Evolutionary conservation across 1,140 invertebrate genomes (phyloP), one percentile per base, ranked within the genome.

Genomic region (Drosophila rhopaloa): DNA sequence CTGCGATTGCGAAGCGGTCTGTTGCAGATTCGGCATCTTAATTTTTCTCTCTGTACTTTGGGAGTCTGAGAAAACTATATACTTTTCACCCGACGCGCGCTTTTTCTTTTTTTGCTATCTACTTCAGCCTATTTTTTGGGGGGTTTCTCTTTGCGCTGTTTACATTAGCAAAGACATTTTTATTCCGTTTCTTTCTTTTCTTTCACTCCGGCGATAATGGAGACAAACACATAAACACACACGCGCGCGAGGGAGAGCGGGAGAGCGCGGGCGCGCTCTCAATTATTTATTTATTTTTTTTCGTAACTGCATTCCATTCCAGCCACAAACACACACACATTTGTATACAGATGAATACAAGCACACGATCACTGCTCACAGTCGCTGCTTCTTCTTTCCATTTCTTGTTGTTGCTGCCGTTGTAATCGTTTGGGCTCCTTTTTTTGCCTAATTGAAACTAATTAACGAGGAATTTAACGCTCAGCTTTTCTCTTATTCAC

Each of bases 251-350:
- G 71, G 72, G 57, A 73, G 56, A 53, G 48, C 79, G 70, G 73
- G 63, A 65, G 38, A 65, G 77, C 62, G 76, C 70, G 76, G 81
- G 80, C 61, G 76, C 83, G 83, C 83, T 83, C 83, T 85, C 82
- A 85, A 86, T 86, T 86, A 86, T 86, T 86, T 82, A 82, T 84
- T 77, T 78, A 84, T 57, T 70, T 77, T n/a, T 77, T 81, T 81
- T 85, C 81, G 81, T 88, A 89, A 89, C 83, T 89, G 84, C 84
- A 89, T 89, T 89, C 84, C 84, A 89, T 89, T 89, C 84, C 84
- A 71, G 61, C 76, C 76, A 66, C 84, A 89, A 47, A 75, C 79
- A 79, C 70, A 55, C 57, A 53, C 73, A 63, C 55, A 60, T 46
- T 41, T 47, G 43, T 41, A 35, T 27, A 46, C 32, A 32, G 32